Evolutionary conservation across 2,797 vertebrate species (phyloP).

Genomic region (Rhynchonycteris naso): DNA sequence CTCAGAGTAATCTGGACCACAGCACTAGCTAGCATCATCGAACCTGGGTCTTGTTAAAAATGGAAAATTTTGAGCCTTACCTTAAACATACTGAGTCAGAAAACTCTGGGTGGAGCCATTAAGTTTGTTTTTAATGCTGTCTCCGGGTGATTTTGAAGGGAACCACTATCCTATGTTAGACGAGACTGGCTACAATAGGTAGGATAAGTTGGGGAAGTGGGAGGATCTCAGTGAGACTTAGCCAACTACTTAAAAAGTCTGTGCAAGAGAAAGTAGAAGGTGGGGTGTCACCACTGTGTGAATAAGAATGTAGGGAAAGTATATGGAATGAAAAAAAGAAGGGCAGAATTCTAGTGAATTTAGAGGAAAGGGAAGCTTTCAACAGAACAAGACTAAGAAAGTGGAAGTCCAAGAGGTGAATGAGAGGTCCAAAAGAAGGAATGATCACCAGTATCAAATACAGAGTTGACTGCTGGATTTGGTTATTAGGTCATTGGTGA

Average conservation of each 20-base stretch:
- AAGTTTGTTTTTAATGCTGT: background rate
- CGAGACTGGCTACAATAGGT: background rate
- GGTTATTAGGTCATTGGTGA: background rate
- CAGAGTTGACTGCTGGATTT: background rate
- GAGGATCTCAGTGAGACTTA: background rate
- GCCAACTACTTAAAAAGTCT: background rate
- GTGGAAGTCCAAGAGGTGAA: background rate
- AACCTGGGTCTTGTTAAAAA: background rate
- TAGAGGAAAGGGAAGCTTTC: background rate
- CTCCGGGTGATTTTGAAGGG: background rate
- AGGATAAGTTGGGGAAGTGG: background rate
- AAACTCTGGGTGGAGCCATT: background rate
- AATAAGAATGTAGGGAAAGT: background rate
- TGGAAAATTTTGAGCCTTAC: background rate
- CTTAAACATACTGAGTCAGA: background rate
- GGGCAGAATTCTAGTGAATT: background rate
- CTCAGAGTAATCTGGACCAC: background rate
- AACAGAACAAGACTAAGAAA: constrained; percentile 17
- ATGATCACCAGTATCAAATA: background rate
- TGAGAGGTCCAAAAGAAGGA: background rate
- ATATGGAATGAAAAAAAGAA: background rate
- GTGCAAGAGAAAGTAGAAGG: background rate
- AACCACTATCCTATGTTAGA: background rate
- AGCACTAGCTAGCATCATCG: background rate
- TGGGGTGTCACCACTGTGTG: background rate